Evolutionary conservation across 2,888 invertebrate genomes (phyloP), one percentile per base, ranked within the genome.

Genomic region (Eustalomyia histrio): DNA sequence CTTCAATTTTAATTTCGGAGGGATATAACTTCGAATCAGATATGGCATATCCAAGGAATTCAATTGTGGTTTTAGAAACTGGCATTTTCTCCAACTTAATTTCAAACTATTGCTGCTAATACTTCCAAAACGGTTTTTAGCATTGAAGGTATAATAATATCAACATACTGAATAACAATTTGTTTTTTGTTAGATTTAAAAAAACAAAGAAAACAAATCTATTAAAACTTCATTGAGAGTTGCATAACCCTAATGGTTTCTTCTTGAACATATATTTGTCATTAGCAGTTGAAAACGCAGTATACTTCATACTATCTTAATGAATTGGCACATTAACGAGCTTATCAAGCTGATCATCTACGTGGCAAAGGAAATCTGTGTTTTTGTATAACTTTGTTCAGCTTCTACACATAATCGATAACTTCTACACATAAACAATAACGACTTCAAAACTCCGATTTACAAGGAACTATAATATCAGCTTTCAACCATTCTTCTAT

Each of bases 181-280:
- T 58, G 16, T 33, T 12, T 1, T 33, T 33, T 29, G 9, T n/a
- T 33, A 5, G 33, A 33, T 16, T 58, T 16, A 7, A 33, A 35
- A 58, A 33, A n/a, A 33, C 58, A 33, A 9, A 17, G 16, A 33
- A 33, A n/a, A 58, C 16, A 58, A 58, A 58, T 33, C 58, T n/a
- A 9, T 58, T 58, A 10, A 58, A 58, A 33, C 35, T 58, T 16
- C 33, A 58, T 58, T 16, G 35, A 29, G 58, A 58, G 10, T 58
- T n/a, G n/a, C n/a, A n/a, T n/a, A n/a, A n/a, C n/a, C n/a, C n/a
- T n/a, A n/a, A n/a, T n/a, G n/a, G n/a, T n/a, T n/a, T n/a, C n/a
- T 58, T 10, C 58, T 43, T 21, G 61, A 61, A 61, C 61, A 61
- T 61, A 47, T 43, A 61, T 43, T 61, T 39, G 6, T 21, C 61